Percentiles rank a stretch among this genome's conserved stretches.
Evolutionary conservation across 2,888 invertebrate genomes (phyloP).

Genomic region (Drepanosiphum platanoidis): DNA sequence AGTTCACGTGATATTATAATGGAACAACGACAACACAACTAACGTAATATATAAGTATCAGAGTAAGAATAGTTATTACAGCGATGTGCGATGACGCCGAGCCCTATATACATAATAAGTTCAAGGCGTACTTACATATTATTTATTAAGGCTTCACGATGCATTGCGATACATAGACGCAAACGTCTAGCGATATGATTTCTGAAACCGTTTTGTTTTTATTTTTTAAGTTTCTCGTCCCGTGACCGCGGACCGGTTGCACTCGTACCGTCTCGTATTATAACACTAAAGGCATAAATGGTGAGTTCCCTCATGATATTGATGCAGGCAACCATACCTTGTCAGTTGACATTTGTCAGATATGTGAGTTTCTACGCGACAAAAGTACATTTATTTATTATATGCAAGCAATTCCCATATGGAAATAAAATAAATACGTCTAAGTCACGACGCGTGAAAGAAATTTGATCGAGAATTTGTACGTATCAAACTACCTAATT

Average conservation of each 20-base stretch:
- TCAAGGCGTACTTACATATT: background rate
- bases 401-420: too few species aligned
- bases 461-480: too few species aligned
- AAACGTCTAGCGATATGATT: background rate
- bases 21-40: background rate
- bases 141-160: background rate
- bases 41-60: too few species aligned
- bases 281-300: too few species aligned
- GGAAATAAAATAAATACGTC: too few species aligned
- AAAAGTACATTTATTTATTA: too few species aligned
- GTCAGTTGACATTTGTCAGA: too few species aligned
- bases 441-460: too few species aligned
- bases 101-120: background rate
- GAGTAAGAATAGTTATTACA: background rate
- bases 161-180: background rate
- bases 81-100: background rate
- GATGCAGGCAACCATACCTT: too few species aligned
- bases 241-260: background rate
- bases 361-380: too few species aligned
- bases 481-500: too few species aligned
- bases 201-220: background rate
- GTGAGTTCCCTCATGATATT: background rate
- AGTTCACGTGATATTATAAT: background rate
- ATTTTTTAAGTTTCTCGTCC: background rate
- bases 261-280: too few species aligned